These are phyloP conservation scores for Temnothorax longispinosus DNA, from an alignment of 1,140 invertebrate species.

Conservation along the genomic window DNA sequence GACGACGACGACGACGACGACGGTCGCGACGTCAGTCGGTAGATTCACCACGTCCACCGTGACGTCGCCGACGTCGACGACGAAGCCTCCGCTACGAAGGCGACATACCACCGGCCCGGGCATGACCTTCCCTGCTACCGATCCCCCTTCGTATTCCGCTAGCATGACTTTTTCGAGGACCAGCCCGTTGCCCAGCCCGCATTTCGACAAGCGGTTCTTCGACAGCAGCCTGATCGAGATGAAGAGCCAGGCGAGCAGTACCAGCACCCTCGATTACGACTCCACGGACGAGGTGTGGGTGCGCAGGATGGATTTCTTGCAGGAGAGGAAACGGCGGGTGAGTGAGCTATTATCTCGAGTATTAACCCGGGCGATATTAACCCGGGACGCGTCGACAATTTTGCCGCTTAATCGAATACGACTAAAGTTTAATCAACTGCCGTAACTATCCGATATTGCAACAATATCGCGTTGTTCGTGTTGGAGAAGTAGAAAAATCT, in stretches of 20 bases:
- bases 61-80: conserved; percentile 81
- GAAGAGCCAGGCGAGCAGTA: conserved; percentile 90
- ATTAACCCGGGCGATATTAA: conserved; percentile 1
- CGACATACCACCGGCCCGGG: conserved; percentile 83
- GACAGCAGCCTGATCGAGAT: conserved; percentile 93
- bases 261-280: conserved; percentile 87
- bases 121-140: conserved; percentile 84
- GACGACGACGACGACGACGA: neutral
- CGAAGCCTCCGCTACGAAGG: conserved; percentile 81
- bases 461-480: neutral
- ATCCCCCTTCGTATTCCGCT: conserved; percentile 83
- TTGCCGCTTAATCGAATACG: neutral
- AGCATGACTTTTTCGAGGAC: conserved; percentile 84
- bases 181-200: conserved; percentile 88
- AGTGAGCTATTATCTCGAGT: conserved; percentile 46
- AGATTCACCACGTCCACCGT: conserved; percentile 81
- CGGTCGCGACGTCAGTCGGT: conserved; percentile 55
- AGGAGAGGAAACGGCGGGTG: conserved; percentile 83
- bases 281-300: conserved; percentile 91
- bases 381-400: neutral
- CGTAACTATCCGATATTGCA: neutral
- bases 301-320: conserved; percentile 86
- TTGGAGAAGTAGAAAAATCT: neutral
- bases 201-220: conserved; percentile 92
- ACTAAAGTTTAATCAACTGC: neutral